Evolutionary conservation across 2,888 invertebrate species (phyloP).

Genomic region (Actias luna): DNA sequence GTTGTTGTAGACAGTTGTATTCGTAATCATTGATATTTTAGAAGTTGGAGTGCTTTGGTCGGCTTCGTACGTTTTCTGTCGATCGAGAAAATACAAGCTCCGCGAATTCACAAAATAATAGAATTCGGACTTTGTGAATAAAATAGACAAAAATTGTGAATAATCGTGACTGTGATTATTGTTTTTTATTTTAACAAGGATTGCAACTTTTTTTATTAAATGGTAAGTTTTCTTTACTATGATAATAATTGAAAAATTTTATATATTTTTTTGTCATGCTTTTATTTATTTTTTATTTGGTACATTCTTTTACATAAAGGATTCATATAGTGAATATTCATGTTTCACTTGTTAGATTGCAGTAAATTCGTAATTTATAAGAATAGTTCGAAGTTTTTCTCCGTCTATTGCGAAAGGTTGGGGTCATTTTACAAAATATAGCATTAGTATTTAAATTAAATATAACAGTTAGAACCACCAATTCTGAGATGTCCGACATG

Average conservation of each 20-base stretch:
- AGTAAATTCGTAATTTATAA: too few species aligned
- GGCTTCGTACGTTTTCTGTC: neutral
- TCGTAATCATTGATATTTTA: neutral
- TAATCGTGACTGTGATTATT: neutral
- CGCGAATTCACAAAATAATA: neutral
- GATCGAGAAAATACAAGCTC: neutral
- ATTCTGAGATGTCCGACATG: too few species aligned
- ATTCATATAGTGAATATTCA: too few species aligned
- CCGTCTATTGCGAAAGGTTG: too few species aligned
- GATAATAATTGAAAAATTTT: neutral
- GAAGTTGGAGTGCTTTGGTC: neutral
- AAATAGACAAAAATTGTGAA: neutral
- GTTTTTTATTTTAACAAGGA: neutral
- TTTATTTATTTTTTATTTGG: too few species aligned
- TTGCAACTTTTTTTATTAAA: conserved; percentile 1
- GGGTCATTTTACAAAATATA: too few species aligned
- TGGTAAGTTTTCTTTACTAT: neutral
- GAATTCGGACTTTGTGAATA: neutral
- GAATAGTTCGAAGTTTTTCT: too few species aligned
- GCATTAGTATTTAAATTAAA: too few species aligned
- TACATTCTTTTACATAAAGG: too few species aligned
- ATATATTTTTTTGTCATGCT: too few species aligned
- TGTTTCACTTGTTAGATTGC: too few species aligned
- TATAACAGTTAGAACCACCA: too few species aligned
- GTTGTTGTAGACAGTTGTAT: neutral